Evolutionary conservation across 1,140 invertebrate species (phyloP).

Genomic region (Liolophura sinensis): DNA sequence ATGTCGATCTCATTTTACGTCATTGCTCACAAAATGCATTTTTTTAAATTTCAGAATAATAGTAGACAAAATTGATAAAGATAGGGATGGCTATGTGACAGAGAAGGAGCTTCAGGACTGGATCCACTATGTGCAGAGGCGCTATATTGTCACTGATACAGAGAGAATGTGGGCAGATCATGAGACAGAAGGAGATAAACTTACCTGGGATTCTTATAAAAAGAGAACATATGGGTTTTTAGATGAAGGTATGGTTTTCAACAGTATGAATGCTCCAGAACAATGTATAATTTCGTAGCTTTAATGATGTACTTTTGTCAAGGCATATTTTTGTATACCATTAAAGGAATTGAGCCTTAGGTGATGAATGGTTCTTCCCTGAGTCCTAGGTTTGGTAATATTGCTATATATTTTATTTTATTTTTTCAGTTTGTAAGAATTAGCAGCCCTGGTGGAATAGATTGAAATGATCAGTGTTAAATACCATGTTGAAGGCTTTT

Average conservation of each 20-base stretch:
- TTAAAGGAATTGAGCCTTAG: no score
- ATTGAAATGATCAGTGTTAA: no score
- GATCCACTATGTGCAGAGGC: conserved; percentile 91
- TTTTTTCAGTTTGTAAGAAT: no score
- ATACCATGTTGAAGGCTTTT: no score
- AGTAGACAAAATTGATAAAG: conserved; percentile 90
- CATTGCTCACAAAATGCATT: neutral
- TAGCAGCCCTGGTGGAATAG: no score
- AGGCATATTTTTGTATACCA: no score
- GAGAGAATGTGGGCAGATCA: conserved; percentile 91
- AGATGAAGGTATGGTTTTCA: conserved; percentile 62
- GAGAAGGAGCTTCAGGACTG: conserved; percentile 92
- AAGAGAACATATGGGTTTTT: conserved; percentile 84
- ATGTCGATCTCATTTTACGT: neutral
- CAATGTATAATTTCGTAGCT: no score
- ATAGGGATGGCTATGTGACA: conserved; percentile 84
- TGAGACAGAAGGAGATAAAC: conserved; percentile 72
- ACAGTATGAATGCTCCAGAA: no score
- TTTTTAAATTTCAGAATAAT: conserved; percentile 71
- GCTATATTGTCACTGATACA: conserved; percentile 91
- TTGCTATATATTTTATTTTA: no score
- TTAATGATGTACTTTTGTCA: no score
- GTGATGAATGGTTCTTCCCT: no score
- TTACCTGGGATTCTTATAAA: conserved; percentile 86
- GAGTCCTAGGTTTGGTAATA: no score